phyloP scores from a whole-genome alignment of 2,113 vertebrate genomes.

The Seriola dumerili region DNA sequence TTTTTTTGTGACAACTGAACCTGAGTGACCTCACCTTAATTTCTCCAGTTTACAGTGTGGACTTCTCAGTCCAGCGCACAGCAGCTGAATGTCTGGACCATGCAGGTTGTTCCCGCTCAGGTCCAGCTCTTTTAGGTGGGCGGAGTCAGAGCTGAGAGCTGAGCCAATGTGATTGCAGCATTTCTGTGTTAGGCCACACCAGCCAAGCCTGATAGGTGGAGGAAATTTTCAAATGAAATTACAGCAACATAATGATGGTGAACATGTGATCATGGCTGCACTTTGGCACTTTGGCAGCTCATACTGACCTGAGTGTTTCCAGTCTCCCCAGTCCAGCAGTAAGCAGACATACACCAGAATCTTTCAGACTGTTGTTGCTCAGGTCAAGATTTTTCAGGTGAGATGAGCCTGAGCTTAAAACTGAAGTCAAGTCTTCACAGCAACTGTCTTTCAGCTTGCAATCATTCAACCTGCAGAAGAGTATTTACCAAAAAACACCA shows the following conservation, averaged over 20 bases:
- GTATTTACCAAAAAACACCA: background rate
- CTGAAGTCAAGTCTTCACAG: slow-evolving; percentile 46
- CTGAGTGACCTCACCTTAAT: slow-evolving; percentile 43
- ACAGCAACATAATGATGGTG: background rate
- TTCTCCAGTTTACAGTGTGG: slow-evolving; percentile 45
- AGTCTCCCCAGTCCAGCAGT: slow-evolving; percentile 43
- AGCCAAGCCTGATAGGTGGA: slow-evolving; percentile 42
- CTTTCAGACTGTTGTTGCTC: slow-evolving; percentile 59
- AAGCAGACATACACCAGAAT: slow-evolving; percentile 53
- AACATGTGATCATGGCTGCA: too few relatives aligned
- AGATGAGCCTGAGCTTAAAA: slow-evolving; percentile 42
- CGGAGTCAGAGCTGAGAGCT: slow-evolving; percentile 35
- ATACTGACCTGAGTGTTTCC: slow-evolving; percentile 50
- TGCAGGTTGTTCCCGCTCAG: slow-evolving; percentile 57
- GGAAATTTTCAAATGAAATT: background rate
- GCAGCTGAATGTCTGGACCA: slow-evolving; percentile 41
- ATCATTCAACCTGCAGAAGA: slow-evolving; percentile 38
- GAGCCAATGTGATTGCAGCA: slow-evolving; percentile 45
- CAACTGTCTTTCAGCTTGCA: slow-evolving; percentile 47
- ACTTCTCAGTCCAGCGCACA: slow-evolving; percentile 47
- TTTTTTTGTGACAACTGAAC: background rate
- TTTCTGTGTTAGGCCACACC: slow-evolving; percentile 50
- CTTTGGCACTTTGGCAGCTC: too few relatives aligned
- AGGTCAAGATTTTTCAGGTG: slow-evolving; percentile 61
- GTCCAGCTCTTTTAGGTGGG: slow-evolving; percentile 55